phyloP scores from a whole-genome alignment of 2,888 invertebrate genomes.

The Erpobdella octoculata region DNA sequence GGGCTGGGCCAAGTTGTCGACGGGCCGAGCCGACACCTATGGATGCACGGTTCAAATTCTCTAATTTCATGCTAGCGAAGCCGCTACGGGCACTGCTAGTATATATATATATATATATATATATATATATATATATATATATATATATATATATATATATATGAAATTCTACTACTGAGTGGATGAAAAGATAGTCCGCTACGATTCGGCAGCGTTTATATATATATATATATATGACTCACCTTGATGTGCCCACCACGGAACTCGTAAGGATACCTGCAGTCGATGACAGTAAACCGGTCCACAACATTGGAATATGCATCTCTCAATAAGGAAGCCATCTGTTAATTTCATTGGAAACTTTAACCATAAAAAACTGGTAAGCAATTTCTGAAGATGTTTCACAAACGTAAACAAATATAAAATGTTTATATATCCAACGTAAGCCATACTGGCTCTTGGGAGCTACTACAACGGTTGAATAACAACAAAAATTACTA shows the following conservation, averaged over 20 bases:
- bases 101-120: neutral
- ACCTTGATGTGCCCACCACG: constrained; percentile 76
- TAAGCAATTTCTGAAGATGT: neutral
- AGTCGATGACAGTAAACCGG: constrained; percentile 76
- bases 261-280: constrained; percentile 89
- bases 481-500: too few relatives aligned
- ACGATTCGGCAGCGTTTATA: neutral
- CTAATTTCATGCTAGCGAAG: too few relatives aligned
- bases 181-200: neutral
- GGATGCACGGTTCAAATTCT: too few relatives aligned
- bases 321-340: constrained; percentile 61
- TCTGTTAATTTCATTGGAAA: constrained; percentile 17
- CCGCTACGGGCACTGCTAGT: too few relatives aligned
- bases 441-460: neutral
- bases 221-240: neutral
- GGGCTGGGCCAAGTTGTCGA: too few relatives aligned
- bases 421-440: neutral
- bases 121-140: neutral
- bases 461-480: too few relatives aligned
- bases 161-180: neutral
- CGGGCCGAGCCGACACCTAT: too few relatives aligned
- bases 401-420: neutral
- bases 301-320: constrained; percentile 61
- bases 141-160: neutral
- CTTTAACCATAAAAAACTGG: neutral